Conservation (phyloP, 2,113 vertebrate species). For the Sylvietta virens region DNA sequence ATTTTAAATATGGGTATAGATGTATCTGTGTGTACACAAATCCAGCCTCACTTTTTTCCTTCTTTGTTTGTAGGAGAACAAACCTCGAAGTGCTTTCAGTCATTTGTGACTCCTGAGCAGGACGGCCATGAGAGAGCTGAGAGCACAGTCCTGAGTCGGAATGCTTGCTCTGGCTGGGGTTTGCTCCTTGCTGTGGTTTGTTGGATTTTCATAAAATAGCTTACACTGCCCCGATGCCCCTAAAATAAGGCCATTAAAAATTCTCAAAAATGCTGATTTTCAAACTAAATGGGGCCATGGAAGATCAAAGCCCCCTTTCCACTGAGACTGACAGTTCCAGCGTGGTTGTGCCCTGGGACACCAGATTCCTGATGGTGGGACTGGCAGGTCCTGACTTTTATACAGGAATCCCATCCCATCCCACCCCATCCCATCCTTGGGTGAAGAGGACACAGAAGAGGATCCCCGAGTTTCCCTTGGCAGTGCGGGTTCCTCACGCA, state of each 20-base stretch:
- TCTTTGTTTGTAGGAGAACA: neutral
- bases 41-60: neutral
- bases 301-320: neutral
- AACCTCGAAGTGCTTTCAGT: neutral
- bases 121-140: neutral
- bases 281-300: no score
- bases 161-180: neutral
- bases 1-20: fast-evolving
- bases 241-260: neutral
- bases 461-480: fast-evolving
- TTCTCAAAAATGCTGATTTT: neutral
- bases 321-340: neutral
- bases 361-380: fast-evolving
- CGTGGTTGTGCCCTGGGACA: fast-evolving
- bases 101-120: neutral
- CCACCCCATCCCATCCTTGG: neutral
- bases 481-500: neutral
- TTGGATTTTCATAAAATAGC: neutral
- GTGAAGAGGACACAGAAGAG: neutral
- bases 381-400: neutral
- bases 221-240: neutral
- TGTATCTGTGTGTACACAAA: neutral
- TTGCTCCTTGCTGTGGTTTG: neutral
- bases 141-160: neutral
- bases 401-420: neutral